A percentile compares a stretch with the other conserved stretches of the same genome.
Conservation (phyloP, 2,888 invertebrate genomes). For the Amorpha juglandis region DNA sequence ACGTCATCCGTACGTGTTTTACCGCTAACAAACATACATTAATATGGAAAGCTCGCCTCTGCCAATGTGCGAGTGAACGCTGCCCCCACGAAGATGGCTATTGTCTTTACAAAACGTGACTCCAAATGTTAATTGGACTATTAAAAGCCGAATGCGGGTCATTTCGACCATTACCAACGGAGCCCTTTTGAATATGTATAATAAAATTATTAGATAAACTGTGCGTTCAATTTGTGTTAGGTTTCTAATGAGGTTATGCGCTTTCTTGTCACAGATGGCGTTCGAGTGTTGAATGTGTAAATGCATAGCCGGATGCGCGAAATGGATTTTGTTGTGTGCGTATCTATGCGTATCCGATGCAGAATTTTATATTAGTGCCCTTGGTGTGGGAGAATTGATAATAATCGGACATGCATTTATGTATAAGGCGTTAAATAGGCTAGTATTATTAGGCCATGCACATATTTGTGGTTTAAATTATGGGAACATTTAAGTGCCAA, state of each 20-base stretch:
- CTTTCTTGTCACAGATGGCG: slow-evolving; percentile 83
- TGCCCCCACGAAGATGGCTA: slow-evolving; percentile 83
- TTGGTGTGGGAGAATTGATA: slow-evolving; percentile 57
- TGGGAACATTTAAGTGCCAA: slow-evolving; percentile 17
- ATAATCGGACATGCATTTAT: slow-evolving; percentile 48
- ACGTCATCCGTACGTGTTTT: slow-evolving; percentile 81
- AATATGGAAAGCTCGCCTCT: slow-evolving; percentile 81
- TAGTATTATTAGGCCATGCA: slow-evolving; percentile 43
- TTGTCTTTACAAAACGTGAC: slow-evolving; percentile 83
- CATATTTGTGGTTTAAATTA: slow-evolving; percentile 29
- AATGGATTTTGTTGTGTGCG: slow-evolving; percentile 75
- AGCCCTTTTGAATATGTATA: slow-evolving; percentile 84
- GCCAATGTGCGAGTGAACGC: slow-evolving; percentile 81
- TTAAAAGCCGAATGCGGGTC: slow-evolving; percentile 84
- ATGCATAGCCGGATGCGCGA: slow-evolving; percentile 80
- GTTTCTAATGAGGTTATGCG: slow-evolving; percentile 84
- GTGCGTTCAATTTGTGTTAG: slow-evolving; percentile 78
- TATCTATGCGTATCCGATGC: slow-evolving; percentile 70
- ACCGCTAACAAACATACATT: slow-evolving; percentile 84
- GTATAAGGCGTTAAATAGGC: slow-evolving; percentile 42
- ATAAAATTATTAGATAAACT: slow-evolving; percentile 82
- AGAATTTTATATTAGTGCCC: slow-evolving; percentile 69
- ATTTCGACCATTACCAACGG: slow-evolving; percentile 78
- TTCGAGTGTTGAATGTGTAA: slow-evolving; percentile 76
- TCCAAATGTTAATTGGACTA: slow-evolving; percentile 83